Conservation (phyloP, 2,888 invertebrate genomes). For the Cepaea hortensis region DNA sequence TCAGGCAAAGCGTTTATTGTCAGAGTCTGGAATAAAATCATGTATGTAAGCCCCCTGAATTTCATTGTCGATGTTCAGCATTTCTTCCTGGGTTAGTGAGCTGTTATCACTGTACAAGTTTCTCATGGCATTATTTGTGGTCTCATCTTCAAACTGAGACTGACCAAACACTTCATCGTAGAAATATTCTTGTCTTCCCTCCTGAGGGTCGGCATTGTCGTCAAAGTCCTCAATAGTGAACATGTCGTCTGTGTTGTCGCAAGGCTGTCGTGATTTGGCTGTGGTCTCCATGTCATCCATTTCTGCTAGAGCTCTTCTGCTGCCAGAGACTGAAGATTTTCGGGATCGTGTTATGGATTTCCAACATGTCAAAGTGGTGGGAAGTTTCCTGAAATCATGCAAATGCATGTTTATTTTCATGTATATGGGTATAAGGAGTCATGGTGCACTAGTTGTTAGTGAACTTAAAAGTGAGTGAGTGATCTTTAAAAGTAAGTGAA, state of each 20-base stretch:
- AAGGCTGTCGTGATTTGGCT: neutral
- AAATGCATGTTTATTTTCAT: neutral
- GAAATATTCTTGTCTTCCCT: conserved; percentile 40
- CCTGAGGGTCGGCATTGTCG: neutral
- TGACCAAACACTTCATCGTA: conserved; percentile 57
- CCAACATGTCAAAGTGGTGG: neutral
- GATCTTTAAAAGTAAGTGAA: too few relatives aligned
- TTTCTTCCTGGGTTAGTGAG: conserved; percentile 45
- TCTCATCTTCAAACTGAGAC: conserved; percentile 56
- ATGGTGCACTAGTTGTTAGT: too few relatives aligned
- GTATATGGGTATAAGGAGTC: neutral
- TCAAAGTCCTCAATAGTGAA: conserved; percentile 43
- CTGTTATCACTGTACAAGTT: conserved; percentile 50
- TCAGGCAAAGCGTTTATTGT: neutral
- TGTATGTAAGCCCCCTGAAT: conserved; percentile 28
- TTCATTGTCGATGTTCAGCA: conserved; percentile 46
- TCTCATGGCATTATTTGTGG: conserved; percentile 53
- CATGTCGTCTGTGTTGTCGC: conserved; percentile 22
- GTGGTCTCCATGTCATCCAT: neutral
- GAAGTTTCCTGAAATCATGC: conserved; percentile 7
- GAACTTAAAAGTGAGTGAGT: too few relatives aligned
- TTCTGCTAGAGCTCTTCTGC: conserved; percentile 45
- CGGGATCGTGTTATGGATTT: neutral
- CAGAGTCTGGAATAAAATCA: neutral
- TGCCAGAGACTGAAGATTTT: conserved; percentile 44